Evolutionary conservation across 1,140 invertebrate species (phyloP).

Genomic region (Melanaphis sacchari): DNA sequence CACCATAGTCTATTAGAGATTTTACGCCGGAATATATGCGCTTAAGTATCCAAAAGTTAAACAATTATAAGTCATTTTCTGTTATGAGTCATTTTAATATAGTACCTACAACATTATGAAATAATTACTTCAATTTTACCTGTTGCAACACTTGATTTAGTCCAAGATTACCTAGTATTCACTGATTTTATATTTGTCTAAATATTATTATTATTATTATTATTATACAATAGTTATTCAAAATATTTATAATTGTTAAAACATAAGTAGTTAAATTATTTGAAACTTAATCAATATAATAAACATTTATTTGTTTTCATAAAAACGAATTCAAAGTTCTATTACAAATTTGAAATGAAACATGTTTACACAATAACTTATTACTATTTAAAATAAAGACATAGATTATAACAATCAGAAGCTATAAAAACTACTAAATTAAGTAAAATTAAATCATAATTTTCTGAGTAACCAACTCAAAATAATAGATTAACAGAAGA

Average conservation of each 20-base stretch:
- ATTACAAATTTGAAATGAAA: too few species aligned
- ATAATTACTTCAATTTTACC: not conserved
- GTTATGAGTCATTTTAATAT: not conserved
- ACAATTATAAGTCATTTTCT: too few species aligned
- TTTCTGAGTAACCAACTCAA: not conserved
- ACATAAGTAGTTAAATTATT: too few species aligned
- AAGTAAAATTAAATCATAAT: not conserved
- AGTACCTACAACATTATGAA: not conserved
- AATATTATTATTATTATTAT: not conserved
- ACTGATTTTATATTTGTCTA: not conserved
- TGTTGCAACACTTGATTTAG: not conserved
- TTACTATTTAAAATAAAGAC: not conserved
- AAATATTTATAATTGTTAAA: not conserved
- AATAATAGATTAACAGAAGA: not conserved
- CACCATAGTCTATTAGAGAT: not conserved
- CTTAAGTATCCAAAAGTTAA: not conserved
- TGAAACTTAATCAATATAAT: not conserved
- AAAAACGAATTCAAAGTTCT: not conserved
- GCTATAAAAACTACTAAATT: not conserved
- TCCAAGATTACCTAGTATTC: not conserved
- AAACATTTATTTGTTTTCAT: not conserved
- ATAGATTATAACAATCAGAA: not conserved
- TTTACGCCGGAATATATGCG: not conserved
- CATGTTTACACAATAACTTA: not conserved
- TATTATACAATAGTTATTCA: not conserved